Percentiles rank a stretch among this genome's conserved stretches.
phyloP scores from a whole-genome alignment of 2,113 vertebrate genomes.

The Aegotheles bennettii region DNA sequence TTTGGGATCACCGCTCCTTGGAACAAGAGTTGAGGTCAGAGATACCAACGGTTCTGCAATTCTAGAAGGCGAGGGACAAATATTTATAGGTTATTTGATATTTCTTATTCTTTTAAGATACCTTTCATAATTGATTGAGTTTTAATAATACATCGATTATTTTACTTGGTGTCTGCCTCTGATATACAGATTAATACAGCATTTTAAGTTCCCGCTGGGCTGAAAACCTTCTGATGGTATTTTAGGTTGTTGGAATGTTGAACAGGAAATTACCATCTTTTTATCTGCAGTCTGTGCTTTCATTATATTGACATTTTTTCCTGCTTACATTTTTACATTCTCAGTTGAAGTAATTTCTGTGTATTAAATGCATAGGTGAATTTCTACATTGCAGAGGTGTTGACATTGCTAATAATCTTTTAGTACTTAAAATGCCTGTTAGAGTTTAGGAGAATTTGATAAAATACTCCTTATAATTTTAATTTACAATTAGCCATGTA shows the following conservation, averaged over 20 bases:
- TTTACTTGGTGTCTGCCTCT: not conserved
- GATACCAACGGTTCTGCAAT: constrained; percentile 71
- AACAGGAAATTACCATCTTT: not conserved
- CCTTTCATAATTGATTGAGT: not conserved
- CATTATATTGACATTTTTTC: not conserved
- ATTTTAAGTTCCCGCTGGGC: not conserved
- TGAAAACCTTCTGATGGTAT: not conserved
- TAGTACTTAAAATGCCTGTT: not conserved
- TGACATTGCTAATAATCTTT: not conserved
- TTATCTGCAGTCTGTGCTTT: not conserved
- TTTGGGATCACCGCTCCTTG: constrained; percentile 83
- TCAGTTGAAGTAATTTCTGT: not conserved
- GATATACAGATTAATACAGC: not conserved
- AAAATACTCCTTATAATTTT: not conserved
- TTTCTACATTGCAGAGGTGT: not conserved
- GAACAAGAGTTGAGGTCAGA: constrained; percentile 86
- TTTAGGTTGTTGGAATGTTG: not conserved
- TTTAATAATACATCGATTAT: not conserved
- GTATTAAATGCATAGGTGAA: not conserved
- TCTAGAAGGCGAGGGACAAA: constrained; percentile 87
- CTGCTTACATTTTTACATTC: not conserved
- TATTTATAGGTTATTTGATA: constrained; percentile 85
- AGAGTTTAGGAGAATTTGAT: not conserved
- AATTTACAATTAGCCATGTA: not conserved
- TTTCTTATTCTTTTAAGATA: not conserved